These are phyloP conservation scores for Scaptodrosophila lebanonensis DNA, from an alignment of 1,140 invertebrate genomes.

Conservation along the genomic window DNA sequence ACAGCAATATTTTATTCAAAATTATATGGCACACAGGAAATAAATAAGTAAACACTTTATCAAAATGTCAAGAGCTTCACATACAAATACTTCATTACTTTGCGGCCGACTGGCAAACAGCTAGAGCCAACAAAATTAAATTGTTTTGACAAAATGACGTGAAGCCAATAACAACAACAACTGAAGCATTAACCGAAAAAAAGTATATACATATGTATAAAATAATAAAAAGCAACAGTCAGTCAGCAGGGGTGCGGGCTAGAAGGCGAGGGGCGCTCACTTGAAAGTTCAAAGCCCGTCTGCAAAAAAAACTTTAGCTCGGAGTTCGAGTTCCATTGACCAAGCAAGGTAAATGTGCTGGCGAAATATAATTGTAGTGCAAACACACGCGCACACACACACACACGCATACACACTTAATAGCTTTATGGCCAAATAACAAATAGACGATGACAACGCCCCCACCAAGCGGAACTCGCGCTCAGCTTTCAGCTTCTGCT, in stretches of 20 bases:
- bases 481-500: too few relatives aligned
- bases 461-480: constrained; percentile 59
- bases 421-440: constrained; percentile 55
- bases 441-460: constrained; percentile 40
- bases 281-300: constrained; percentile 56
- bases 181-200: neutral
- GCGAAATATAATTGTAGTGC: constrained; percentile 31
- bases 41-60: constrained; percentile 44
- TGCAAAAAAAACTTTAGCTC: constrained; percentile 30
- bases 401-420: too few relatives aligned
- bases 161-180: neutral
- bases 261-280: constrained; percentile 27
- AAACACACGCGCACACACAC: too few relatives aligned
- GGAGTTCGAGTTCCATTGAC: constrained; percentile 61
- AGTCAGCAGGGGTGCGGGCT: neutral
- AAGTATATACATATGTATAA: neutral
- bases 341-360: too few relatives aligned
- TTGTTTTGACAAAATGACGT: neutral
- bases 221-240: neutral
- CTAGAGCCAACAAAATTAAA: neutral
- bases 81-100: neutral
- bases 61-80: constrained; percentile 57
- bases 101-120: neutral
- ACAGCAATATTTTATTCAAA: constrained; percentile 48
- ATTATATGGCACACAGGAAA: constrained; percentile 48